Percentiles rank a stretch among this genome's conserved stretches.
phyloP scores from a whole-genome alignment of 2,113 vertebrate species.

The Stomatorhinus ivindoensis region DNA sequence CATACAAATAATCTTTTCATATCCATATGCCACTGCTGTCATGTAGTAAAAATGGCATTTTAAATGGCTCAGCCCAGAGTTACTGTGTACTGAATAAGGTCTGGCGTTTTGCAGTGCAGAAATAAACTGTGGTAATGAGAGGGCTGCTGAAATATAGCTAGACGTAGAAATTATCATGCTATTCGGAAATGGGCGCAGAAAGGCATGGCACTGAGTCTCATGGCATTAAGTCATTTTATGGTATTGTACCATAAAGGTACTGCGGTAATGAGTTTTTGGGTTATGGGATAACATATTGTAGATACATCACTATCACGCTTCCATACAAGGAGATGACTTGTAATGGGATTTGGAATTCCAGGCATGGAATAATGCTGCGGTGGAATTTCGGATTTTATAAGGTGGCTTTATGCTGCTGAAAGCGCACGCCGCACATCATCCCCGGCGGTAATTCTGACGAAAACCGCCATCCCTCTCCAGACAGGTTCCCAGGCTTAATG shows the following conservation, averaged over 20 bases:
- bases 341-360: background rate
- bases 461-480: background rate
- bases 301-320: background rate
- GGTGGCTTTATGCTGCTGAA: background rate
- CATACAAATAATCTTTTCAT: background rate
- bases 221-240: background rate
- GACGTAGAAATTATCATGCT: background rate
- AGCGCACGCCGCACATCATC: background rate
- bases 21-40: background rate
- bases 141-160: background rate
- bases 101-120: background rate
- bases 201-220: background rate
- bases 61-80: background rate
- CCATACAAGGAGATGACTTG: background rate
- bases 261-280: conserved; percentile 9
- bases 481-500: conserved; percentile 9
- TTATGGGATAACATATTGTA: conserved; percentile 1
- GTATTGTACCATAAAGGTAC: background rate
- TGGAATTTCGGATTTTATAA: background rate
- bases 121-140: conserved; percentile 2
- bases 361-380: background rate
- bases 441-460: background rate
- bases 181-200: background rate
- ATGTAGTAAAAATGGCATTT: background rate
- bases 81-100: background rate